phyloP scores from a whole-genome alignment of 2,113 vertebrate species.

The Lycaon pictus region DNA sequence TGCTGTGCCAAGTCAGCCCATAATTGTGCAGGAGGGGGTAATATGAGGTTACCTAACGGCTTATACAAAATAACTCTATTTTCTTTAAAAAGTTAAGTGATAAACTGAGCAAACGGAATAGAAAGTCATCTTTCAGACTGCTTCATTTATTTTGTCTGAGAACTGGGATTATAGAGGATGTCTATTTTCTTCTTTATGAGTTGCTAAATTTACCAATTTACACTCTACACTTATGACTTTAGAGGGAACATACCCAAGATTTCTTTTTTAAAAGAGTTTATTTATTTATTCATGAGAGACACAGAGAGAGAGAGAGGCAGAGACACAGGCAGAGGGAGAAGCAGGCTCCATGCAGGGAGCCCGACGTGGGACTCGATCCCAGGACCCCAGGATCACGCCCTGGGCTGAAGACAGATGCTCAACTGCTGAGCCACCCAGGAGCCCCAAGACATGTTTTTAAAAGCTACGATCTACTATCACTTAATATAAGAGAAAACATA shows the following conservation, averaged over 20 bases:
- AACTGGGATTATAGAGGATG: background rate
- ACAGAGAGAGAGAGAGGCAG: background rate
- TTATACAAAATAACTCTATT: background rate
- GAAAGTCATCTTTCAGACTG: background rate
- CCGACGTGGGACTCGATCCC: background rate
- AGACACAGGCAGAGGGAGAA: background rate
- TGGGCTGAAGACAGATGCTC: background rate
- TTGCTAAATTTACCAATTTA: background rate
- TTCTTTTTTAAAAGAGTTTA: background rate
- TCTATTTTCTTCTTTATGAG: background rate
- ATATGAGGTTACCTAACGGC: background rate
- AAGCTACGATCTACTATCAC: background rate
- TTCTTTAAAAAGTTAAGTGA: background rate
- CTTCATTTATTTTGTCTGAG: background rate
- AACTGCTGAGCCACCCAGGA: background rate
- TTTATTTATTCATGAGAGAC: background rate
- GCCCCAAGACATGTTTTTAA: background rate
- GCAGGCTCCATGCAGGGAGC: background rate
- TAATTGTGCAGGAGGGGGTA: background rate
- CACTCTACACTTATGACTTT: background rate
- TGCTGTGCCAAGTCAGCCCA: background rate
- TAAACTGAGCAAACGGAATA: background rate
- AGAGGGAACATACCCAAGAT: background rate
- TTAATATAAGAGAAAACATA: background rate
- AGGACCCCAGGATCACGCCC: background rate